phyloP scores from a whole-genome alignment of 2,797 vertebrate species.

The Chelon labrosus region DNA sequence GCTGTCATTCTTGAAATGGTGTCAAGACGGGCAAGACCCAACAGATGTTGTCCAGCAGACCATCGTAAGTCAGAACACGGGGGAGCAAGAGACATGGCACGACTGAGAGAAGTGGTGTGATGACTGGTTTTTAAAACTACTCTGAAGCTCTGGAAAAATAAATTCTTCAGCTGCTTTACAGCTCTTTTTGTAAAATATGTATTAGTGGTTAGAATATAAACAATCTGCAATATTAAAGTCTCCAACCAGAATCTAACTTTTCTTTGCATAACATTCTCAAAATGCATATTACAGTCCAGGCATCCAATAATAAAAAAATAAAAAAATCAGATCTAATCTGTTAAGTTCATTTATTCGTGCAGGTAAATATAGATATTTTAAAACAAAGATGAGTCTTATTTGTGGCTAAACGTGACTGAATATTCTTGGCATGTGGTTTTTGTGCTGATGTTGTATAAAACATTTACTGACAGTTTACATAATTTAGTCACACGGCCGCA shows the following conservation, averaged over 20 bases:
- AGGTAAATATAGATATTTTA: not conserved
- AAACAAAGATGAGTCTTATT: not conserved
- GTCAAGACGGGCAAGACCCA: slow-evolving; percentile 64
- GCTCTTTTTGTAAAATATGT: not conserved
- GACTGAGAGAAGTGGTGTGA: not conserved
- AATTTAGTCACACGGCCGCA: slow-evolving; percentile 49
- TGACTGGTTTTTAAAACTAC: not conserved
- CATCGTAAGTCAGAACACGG: slow-evolving; percentile 8
- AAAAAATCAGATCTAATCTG: not conserved
- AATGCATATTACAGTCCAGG: not conserved
- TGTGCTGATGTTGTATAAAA: slow-evolving; percentile 31
- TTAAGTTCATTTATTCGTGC: not conserved
- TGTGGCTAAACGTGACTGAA: slow-evolving; percentile 4
- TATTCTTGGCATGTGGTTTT: slow-evolving; percentile 10
- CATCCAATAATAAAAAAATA: not conserved
- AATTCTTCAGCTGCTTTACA: not conserved
- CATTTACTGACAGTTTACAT: slow-evolving; percentile 56
- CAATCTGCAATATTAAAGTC: too few species aligned
- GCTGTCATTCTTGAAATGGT: slow-evolving; percentile 75
- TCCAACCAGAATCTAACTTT: too few species aligned
- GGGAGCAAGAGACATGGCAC: not conserved
- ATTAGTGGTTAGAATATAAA: too few species aligned
- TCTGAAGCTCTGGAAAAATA: not conserved
- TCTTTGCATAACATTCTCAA: too few species aligned
- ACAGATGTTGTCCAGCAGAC: slow-evolving; percentile 41